Evolutionary conservation across 2,888 invertebrate genomes (phyloP).

Genomic region (Ethmia dodecea): DNA sequence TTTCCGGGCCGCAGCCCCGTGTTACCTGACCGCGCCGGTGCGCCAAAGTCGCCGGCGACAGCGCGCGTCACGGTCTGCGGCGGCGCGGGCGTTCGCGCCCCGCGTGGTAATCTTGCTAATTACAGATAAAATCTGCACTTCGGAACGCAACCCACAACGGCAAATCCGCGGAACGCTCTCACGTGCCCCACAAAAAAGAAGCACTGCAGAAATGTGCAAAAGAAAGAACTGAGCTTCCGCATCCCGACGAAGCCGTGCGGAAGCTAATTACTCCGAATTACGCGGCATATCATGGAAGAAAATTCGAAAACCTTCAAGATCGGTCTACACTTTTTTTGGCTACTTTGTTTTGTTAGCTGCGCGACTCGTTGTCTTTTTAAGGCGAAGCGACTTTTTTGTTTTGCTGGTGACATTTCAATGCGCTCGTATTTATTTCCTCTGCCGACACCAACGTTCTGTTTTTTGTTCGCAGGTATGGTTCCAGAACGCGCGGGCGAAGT

Average conservation of each 20-base stretch:
- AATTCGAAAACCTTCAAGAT: conserved; percentile 25
- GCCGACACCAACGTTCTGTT: conserved; percentile 31
- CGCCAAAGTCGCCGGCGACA: conserved; percentile 9
- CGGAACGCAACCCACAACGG: conserved; percentile 40
- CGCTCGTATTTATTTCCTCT: conserved; percentile 36
- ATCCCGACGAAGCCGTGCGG: conserved; percentile 27
- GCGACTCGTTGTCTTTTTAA: too few relatives aligned
- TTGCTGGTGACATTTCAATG: conserved; percentile 38
- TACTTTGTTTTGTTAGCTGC: conserved; percentile 26
- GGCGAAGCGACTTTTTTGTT: conserved; percentile 37
- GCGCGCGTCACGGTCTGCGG: conserved; percentile 36
- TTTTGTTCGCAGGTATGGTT: conserved; percentile 92
- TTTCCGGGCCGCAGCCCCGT: conserved; percentile 1
- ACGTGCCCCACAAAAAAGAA: conserved; percentile 40
- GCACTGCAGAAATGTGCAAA: conserved; percentile 27
- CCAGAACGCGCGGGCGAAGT: conserved; percentile 96
- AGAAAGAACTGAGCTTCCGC: conserved; percentile 40
- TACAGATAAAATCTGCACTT: conserved; percentile 56
- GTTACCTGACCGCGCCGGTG: conserved; percentile 9
- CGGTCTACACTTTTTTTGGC: conserved; percentile 20
- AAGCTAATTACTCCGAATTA: conserved; percentile 29
- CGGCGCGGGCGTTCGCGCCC: conserved; percentile 17
- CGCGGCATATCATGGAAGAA: conserved; percentile 21
- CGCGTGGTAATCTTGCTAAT: conserved; percentile 44
- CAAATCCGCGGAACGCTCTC: conserved; percentile 45